phyloP scores from a whole-genome alignment of 2,888 invertebrate genomes.

The Trachelus troglodyta region DNA sequence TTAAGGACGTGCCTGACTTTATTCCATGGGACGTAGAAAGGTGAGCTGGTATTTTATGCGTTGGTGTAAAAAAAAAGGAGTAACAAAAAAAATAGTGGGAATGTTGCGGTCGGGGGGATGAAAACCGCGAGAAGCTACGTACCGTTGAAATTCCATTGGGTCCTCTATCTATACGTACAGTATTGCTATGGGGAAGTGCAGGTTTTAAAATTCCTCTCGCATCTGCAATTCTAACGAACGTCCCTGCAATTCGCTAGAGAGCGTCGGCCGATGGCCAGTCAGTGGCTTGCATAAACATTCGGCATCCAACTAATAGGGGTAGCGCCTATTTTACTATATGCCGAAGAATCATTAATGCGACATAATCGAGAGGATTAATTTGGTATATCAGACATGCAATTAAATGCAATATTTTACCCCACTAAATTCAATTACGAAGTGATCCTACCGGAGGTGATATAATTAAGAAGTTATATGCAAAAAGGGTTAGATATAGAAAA shows the following conservation, averaged over 20 bases:
- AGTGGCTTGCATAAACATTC: neutral
- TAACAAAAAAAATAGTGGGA: neutral
- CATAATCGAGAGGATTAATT: neutral
- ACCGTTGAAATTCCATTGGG: neutral
- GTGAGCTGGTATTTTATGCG: neutral
- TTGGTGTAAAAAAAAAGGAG: neutral
- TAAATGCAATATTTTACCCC: neutral
- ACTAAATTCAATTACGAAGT: neutral
- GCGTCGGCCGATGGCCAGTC: neutral
- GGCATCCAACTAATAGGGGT: neutral
- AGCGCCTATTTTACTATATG: neutral
- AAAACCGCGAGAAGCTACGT: neutral
- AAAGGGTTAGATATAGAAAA: neutral
- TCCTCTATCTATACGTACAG: neutral
- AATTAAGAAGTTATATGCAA: neutral
- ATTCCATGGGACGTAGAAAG: neutral
- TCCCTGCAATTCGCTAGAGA: constrained; percentile 45
- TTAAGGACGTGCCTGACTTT: neutral
- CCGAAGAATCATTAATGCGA: neutral
- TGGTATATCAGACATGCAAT: neutral
- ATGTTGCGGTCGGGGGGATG: neutral
- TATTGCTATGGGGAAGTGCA: constrained; percentile 53
- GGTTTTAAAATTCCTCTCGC: constrained; percentile 52
- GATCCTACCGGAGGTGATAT: neutral
- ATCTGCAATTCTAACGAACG: constrained; percentile 59